Conservation (phyloP, 1,140 invertebrate genomes). For the Scaptomyza pallida region DNA sequence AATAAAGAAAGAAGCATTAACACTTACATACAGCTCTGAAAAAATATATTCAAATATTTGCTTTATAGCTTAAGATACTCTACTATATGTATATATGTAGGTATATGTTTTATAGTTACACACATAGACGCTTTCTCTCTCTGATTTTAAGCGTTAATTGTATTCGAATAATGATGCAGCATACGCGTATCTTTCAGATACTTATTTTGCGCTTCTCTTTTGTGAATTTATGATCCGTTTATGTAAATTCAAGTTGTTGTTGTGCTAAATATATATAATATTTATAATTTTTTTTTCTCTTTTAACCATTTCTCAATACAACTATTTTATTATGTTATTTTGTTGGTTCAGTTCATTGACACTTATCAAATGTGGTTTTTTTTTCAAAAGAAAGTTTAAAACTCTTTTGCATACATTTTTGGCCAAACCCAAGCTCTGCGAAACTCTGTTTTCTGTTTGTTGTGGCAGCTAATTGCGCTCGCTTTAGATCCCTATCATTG, state of each 20-base stretch:
- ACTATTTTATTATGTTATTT: conserved; percentile 35
- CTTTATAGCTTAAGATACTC: conserved; percentile 3
- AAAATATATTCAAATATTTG: conserved; percentile 2
- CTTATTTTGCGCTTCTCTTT: conserved; percentile 11
- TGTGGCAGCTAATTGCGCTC: conserved; percentile 37
- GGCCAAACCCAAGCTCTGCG: no score
- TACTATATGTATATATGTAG: background rate
- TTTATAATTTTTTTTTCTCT: conserved; percentile 30
- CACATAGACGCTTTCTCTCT: conserved; percentile 66
- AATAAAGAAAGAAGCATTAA: conserved; percentile 34
- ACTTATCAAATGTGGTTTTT: conserved; percentile 36
- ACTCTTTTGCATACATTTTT: conserved; percentile 67
- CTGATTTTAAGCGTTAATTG: conserved; percentile 64
- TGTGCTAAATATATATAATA: conserved; percentile 12
- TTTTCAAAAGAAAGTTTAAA: conserved; percentile 69
- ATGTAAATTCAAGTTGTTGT: conserved; percentile 78
- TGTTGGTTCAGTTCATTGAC: conserved; percentile 68
- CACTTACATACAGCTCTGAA: conserved; percentile 27
- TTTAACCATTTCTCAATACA: conserved; percentile 66
- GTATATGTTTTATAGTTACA: conserved; percentile 19
- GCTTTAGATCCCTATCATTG: conserved; percentile 44
- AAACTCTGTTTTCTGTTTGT: conserved; percentile 43
- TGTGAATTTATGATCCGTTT: conserved; percentile 80
- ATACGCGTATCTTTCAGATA: conserved; percentile 46
- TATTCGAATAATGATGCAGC: conserved; percentile 79